Evolutionary conservation across 2,113 vertebrate genomes (phyloP), one percentile per base, ranked within the genome.

Genomic region (Prietella phreatophila): DNA sequence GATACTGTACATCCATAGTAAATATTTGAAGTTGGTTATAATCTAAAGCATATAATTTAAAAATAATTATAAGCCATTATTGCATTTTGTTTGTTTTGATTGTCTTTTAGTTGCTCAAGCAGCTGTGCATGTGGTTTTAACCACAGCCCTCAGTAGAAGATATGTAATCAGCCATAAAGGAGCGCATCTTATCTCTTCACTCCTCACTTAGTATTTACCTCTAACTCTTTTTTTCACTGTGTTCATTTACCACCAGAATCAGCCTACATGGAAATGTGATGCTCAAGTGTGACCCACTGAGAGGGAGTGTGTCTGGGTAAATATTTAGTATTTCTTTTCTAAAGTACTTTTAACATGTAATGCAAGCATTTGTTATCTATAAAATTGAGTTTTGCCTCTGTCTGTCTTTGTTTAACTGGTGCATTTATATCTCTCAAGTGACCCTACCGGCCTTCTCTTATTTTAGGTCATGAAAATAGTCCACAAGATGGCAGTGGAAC

Each of bases 201-300:
- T 47, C 42, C 56, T 19, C 4, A 14, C 9, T 69, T 53, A 50
- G 10, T 19, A 84, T 27, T 56, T 71, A 14, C 17, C 61, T 85
- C 39, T 88, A 67, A 92, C 83, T 85, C 30, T 61, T 30, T 82
- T 42, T 84, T 27, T 58, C 5, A 8, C 19, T 73, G 1, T 86
- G 42, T 30, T 84, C 3, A 61, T 55, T 88, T 63, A 56, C 0
- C 67, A 76, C 85, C 83, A 93, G 91, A 90, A 9, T 75, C 76
- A 14, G 19, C 82, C 61, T 93, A 94, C 90, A 92, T 94, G 93
- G 91, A 93, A 33, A 89, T 91, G 67, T 92, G 56, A 90, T 2
- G 42, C 76, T 14, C 69, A 63, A 58, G 10, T 0, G 25, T 53
- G 69, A 83, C 69, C 56, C 4, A 19, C 11, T 13, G 25, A 60